Evolutionary conservation across 2,888 invertebrate genomes (phyloP).

Genomic region (Adelognathus sp.): DNA sequence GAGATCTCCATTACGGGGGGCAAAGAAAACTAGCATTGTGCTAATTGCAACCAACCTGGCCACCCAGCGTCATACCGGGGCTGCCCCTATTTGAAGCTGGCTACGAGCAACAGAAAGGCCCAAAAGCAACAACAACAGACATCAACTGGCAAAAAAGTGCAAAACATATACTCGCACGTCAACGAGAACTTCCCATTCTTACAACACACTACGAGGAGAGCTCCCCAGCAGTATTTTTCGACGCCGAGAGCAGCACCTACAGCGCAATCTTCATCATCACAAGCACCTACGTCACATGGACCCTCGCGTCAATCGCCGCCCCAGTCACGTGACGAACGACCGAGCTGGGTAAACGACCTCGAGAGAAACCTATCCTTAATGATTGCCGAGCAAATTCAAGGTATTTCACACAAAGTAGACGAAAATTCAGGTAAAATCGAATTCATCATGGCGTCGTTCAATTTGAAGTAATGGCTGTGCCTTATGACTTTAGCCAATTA

Average conservation of each 20-base stretch:
- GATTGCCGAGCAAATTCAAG: background rate
- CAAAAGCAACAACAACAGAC: background rate
- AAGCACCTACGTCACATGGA: too few relatives aligned
- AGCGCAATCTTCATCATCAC: too few relatives aligned
- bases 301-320: too few relatives aligned
- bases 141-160: background rate
- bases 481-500: background rate
- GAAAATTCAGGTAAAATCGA: background rate
- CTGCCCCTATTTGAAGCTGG: conserved; percentile 14
- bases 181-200: background rate
- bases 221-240: too few relatives aligned
- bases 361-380: background rate
- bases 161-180: background rate
- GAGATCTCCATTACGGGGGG: background rate
- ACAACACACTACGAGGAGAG: background rate
- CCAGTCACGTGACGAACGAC: background rate
- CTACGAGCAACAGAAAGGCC: background rate
- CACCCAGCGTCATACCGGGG: conserved; percentile 22
- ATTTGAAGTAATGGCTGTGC: background rate
- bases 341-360: background rate
- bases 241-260: too few relatives aligned
- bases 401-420: background rate
- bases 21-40: background rate
- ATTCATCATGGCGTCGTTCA: background rate
- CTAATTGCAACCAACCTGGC: background rate